A percentile compares a stretch with the other conserved stretches of the same genome.
phyloP scores from a whole-genome alignment of 2,888 invertebrate genomes.

The Conomelus anceps region DNA sequence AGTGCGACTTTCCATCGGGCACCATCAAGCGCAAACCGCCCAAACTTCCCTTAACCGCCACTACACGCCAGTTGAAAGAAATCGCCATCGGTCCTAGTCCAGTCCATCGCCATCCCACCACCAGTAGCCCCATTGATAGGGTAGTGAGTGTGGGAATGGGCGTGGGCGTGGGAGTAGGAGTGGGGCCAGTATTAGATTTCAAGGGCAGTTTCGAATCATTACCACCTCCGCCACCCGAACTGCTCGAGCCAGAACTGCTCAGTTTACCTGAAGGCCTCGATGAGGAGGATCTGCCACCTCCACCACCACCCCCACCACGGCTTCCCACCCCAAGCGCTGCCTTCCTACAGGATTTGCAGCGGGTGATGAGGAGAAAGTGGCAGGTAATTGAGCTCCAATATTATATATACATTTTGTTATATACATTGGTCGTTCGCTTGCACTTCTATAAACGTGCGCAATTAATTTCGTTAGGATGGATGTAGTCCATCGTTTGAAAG shows the following conservation, averaged over 20 bases:
- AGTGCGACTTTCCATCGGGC: slow-evolving; percentile 48
- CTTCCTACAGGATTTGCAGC: slow-evolving; percentile 77
- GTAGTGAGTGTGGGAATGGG: no score
- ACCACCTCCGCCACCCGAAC: slow-evolving; percentile 57
- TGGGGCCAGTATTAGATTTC: no score
- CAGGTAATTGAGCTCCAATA: no score
- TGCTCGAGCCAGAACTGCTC: slow-evolving; percentile 58
- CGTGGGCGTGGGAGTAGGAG: no score
- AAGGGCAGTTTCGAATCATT: slow-evolving; percentile 37
- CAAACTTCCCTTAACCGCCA: slow-evolving; percentile 82
- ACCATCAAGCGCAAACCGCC: slow-evolving; percentile 91
- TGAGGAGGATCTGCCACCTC: slow-evolving; percentile 43
- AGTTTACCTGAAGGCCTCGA: slow-evolving; percentile 51
- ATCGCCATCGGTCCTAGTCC: slow-evolving; percentile 39
- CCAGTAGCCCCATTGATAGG: slow-evolving; percentile 26
- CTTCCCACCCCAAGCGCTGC: slow-evolving; percentile 37
- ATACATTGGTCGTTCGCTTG: no score
- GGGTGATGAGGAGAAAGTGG: slow-evolving; percentile 83
- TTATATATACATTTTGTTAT: no score
- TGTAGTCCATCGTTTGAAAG: no score
- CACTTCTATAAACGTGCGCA: no score
- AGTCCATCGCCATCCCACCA: neutral
- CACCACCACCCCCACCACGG: slow-evolving; percentile 53
- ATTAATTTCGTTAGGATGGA: no score
- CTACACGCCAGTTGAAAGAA: slow-evolving; percentile 83